Evolutionary conservation across 2,888 invertebrate genomes (phyloP), one percentile per base, ranked within the genome.

Genomic region (Leptothorax acervorum): DNA sequence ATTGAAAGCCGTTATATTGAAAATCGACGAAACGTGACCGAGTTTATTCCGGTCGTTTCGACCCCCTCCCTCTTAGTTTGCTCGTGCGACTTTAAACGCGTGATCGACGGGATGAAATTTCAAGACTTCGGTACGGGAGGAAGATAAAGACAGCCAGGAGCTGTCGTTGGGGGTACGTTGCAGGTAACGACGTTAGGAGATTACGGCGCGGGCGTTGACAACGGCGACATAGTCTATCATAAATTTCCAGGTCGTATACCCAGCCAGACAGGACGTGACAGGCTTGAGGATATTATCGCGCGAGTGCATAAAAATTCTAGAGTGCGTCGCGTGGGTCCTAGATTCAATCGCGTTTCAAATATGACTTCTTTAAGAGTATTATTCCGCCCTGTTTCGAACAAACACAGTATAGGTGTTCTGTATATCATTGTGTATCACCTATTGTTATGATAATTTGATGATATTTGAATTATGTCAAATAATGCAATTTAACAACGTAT

Each of bases 241-340:
- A 89, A 90, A 89, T 88, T 89, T 89, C 53, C 71, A 81, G 63
- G 45, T 74, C 76, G 84, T 84, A 84, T 82, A 85, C 55, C 75
- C 62, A 65, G 84, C 23, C 71, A 48, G 71, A 60, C 68, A 65
- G 45, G 31, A 88, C 86, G 87, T 87, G 87, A 87, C 83, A 62
- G 81, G 85, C 68, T 84, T 86, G 51, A 60, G 85, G 81, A 87
- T 86, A 78, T 75, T 48, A 55, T 23, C 45, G 68, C 75, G 70
- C 70, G 83, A 39, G 42, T 57, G 35, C 35, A 35, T 55, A 79
- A 73, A 74, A 85, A 45, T 82, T 85, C 57, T 74, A 63, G 60
- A 85, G 35, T 65, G 53, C 65, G 60, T 23, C n/a, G 35, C 51
- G 75, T 76, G 66, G 55, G 2, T n/a, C 66, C 28, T 48, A 79